Evolutionary conservation across 2,113 vertebrate genomes (phyloP).

Genomic region (Sorex araneus): DNA sequence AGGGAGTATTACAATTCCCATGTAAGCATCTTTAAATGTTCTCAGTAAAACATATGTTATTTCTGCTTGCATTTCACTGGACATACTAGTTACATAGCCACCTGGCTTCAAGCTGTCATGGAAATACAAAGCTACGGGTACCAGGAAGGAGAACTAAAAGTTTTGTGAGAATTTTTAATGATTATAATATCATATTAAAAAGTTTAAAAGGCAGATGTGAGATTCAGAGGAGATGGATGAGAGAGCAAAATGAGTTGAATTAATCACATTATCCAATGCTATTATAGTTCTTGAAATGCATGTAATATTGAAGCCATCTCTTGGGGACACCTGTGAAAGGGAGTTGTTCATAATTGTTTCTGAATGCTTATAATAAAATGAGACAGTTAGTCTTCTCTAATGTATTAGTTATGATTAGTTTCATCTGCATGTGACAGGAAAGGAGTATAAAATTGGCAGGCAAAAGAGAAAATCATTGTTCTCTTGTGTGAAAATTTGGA

Average conservation of each 20-base stretch:
- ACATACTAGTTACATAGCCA: background rate
- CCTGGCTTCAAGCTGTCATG: background rate
- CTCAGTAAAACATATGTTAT: background rate
- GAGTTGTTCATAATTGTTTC: constrained; percentile 64
- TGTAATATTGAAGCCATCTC: constrained; percentile 64
- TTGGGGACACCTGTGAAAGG: constrained; percentile 64
- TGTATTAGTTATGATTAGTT: constrained; percentile 68
- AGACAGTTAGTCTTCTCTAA: constrained; percentile 65
- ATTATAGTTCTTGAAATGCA: constrained; percentile 67
- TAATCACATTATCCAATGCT: constrained; percentile 67
- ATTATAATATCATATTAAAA: constrained; percentile 2
- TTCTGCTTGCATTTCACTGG: background rate
- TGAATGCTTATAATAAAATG: constrained; percentile 69
- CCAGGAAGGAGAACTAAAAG: background rate
- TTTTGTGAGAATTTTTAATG: constrained; percentile 9
- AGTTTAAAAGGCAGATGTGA: background rate
- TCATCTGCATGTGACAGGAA: constrained; percentile 56
- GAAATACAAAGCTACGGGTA: background rate
- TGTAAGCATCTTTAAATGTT: background rate
- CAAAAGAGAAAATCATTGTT: constrained; percentile 28
- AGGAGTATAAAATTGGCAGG: constrained; percentile 12
- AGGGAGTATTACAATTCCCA: background rate
- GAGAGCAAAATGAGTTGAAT: constrained; percentile 59
- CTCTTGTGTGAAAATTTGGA: background rate
- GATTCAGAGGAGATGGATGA: constrained; percentile 56